phyloP scores from a whole-genome alignment of 2,888 invertebrate genomes.

The Cerastoderma edule region DNA sequence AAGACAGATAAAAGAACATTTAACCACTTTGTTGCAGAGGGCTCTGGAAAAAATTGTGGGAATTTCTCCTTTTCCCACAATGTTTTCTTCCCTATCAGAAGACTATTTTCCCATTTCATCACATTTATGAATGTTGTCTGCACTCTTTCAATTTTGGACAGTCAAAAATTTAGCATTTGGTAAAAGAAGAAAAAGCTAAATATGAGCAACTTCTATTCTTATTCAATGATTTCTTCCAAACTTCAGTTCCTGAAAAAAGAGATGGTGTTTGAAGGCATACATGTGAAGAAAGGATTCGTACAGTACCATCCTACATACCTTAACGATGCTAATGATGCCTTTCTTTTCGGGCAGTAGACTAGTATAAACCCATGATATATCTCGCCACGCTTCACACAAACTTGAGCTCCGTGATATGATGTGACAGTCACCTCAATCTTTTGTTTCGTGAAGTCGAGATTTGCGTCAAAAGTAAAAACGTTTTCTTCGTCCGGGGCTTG shows the following conservation, averaged over 20 bases:
- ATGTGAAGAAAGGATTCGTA: no score
- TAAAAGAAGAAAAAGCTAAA: no score
- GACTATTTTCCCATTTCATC: neutral
- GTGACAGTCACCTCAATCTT: constrained; percentile 91
- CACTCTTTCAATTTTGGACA: neutral
- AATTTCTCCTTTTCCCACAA: neutral
- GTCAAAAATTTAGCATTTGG: neutral
- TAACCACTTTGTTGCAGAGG: no score
- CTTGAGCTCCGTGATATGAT: constrained; percentile 94
- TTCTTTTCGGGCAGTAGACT: constrained; percentile 96
- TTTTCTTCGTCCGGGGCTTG: constrained; percentile 57
- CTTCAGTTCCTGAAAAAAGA: no score
- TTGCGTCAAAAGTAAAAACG: constrained; percentile 91
- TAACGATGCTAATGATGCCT: constrained; percentile 96
- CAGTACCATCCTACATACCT: no score
- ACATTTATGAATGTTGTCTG: neutral
- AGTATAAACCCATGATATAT: constrained; percentile 97
- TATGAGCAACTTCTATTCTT: no score
- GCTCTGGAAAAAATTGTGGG: no score
- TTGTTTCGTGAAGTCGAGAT: constrained; percentile 94
- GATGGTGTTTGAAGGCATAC: no score
- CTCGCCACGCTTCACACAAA: constrained; percentile 54
- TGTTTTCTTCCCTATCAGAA: neutral
- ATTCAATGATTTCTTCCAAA: no score
- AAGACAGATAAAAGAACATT: neutral